These are phyloP conservation scores for Saccopteryx leptura DNA, from an alignment of 2,113 vertebrate genomes.

Conservation along the genomic window DNA sequence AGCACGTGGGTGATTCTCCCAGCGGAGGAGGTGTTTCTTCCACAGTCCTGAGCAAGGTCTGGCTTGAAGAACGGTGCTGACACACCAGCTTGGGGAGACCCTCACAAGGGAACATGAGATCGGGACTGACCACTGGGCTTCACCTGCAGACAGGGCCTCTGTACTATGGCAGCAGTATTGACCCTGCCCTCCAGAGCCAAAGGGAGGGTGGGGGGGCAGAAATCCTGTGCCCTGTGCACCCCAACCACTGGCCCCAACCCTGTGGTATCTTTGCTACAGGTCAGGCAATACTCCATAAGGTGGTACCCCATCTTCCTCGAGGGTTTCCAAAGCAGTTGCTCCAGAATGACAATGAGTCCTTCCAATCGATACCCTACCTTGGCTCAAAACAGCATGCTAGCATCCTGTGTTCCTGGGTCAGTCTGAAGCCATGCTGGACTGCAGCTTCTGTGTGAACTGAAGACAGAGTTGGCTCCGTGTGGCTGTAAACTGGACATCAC, in stretches of 20 bases:
- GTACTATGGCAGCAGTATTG: background rate
- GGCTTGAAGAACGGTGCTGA: background rate
- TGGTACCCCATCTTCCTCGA: background rate
- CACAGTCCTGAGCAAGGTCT: fast-evolving
- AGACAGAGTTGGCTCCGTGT: background rate
- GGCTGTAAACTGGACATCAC: background rate
- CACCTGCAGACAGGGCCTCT: fast-evolving
- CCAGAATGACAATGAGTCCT: background rate
- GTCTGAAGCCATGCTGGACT: no score
- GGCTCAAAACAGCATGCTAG: no score
- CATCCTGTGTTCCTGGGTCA: no score
- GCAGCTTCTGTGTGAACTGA: background rate
- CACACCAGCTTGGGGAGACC: background rate
- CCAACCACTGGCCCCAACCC: no score
- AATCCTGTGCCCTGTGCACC: background rate
- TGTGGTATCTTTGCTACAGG: background rate
- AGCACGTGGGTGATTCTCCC: background rate
- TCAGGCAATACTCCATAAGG: no score
- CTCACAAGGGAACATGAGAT: background rate
- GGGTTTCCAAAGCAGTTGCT: background rate
- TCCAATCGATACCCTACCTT: no score
- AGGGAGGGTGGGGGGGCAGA: background rate
- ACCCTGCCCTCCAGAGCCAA: background rate
- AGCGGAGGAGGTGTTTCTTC: background rate
- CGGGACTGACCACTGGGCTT: background rate